These are phyloP conservation scores for Sciaenops ocellatus DNA, from an alignment of 2,797 vertebrate genomes.

Conservation along the genomic window DNA sequence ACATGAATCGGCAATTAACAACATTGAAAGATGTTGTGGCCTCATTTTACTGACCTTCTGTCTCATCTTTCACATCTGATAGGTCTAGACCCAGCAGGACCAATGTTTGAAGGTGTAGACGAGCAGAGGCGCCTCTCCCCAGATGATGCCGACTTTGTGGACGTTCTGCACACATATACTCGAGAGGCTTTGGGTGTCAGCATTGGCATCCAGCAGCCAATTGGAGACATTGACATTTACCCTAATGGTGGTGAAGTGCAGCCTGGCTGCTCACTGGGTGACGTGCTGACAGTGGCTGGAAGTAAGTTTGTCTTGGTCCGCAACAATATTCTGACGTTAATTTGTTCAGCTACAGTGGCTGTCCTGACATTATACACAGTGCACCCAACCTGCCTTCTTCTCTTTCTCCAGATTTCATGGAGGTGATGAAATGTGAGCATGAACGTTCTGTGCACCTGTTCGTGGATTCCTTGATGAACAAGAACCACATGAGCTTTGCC, in stretches of 20 bases:
- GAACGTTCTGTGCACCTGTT: slow-evolving; percentile 95
- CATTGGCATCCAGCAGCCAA: slow-evolving; percentile 96
- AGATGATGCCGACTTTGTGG: slow-evolving; percentile 95
- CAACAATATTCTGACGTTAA: too few species aligned
- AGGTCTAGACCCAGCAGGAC: slow-evolving; percentile 97
- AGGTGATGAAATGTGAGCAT: slow-evolving; percentile 93
- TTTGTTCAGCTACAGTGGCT: too few species aligned
- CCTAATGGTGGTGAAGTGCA: slow-evolving; percentile 96
- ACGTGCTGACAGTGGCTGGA: slow-evolving; percentile 89
- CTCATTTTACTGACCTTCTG: background rate
- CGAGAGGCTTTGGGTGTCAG: slow-evolving; percentile 93
- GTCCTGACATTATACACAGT: background rate
- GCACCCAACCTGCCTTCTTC: background rate
- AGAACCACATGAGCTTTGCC: slow-evolving; percentile 93
- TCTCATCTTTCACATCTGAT: background rate
- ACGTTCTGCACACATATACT: slow-evolving; percentile 96
- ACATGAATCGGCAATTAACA: accelerated
- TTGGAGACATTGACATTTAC: slow-evolving; percentile 96
- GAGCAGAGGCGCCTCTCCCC: slow-evolving; percentile 92
- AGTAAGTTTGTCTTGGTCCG: slow-evolving; percentile 84
- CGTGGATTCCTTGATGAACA: slow-evolving; percentile 94
- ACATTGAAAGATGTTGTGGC: background rate
- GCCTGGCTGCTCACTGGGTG: slow-evolving; percentile 91
- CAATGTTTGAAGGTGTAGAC: slow-evolving; percentile 93
- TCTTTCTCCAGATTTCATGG: slow-evolving; percentile 86